phyloP scores from a whole-genome alignment of 2,888 invertebrate species.

The Adelognathus sp. region DNA sequence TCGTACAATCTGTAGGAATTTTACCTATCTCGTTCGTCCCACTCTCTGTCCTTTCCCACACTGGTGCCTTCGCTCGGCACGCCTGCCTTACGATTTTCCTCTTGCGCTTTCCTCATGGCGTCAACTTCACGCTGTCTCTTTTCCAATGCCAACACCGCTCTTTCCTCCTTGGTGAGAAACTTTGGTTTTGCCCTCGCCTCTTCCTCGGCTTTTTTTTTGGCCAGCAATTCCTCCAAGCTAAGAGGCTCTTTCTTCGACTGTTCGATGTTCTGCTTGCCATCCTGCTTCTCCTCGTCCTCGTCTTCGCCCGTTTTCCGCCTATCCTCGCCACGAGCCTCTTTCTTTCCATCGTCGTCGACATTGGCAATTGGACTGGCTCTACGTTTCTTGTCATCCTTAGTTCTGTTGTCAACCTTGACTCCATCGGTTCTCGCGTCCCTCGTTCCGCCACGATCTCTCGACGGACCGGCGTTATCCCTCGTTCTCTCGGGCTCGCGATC shows the following conservation, averaged over 20 bases:
- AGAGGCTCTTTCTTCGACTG: conserved; percentile 90
- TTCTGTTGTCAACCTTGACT: conserved; percentile 71
- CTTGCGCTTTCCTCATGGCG: conserved; percentile 87
- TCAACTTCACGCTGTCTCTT: conserved; percentile 95
- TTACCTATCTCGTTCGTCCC: conserved; percentile 80
- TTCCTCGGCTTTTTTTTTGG: conserved; percentile 97
- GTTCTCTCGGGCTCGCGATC: conserved; percentile 81
- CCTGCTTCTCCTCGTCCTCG: conserved; percentile 78
- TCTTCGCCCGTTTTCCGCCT: conserved; percentile 72
- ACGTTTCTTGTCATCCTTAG: conserved; percentile 76
- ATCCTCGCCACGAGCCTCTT: conserved; percentile 76
- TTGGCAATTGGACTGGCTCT: conserved; percentile 77
- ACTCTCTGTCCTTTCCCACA: conserved; percentile 80
- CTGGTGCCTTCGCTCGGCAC: conserved; percentile 72
- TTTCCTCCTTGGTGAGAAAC: conserved; percentile 97
- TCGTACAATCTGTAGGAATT: neutral
- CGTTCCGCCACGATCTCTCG: conserved; percentile 68
- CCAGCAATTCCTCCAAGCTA: conserved; percentile 96
- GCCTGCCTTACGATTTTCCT: conserved; percentile 83
- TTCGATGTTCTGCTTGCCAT: conserved; percentile 73
- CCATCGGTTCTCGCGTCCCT: conserved; percentile 67
- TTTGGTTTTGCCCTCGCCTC: conserved; percentile 97
- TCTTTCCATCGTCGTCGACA: conserved; percentile 77
- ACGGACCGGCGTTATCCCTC: conserved; percentile 75
- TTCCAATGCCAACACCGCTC: conserved; percentile 94